Base-by-base conservation (phyloP, 1,140 invertebrate species). In the Leguminivora glycinivorella region DNA sequence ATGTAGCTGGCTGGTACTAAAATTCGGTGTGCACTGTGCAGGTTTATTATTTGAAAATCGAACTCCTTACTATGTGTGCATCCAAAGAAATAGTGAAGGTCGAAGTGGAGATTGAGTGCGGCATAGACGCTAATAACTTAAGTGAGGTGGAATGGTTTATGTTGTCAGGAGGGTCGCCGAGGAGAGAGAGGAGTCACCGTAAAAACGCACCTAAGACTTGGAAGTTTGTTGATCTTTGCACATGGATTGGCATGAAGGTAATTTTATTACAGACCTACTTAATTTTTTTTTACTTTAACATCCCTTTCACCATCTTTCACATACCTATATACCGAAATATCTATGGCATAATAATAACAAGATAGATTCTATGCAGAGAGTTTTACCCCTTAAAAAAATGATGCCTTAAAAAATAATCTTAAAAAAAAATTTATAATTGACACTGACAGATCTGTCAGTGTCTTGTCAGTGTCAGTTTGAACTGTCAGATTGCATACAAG, bases 211-310 rank as follows among this genome's bases (percentile, higher is more conserved):
- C 85, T 2, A 87, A 81, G 60, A 72, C 79, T 68, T 88, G 86
- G 80, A 78, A 68, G 56, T 78, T 91, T 56, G 76, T 89, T 52
- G 88, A 89, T 52, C 75, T 91, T 22, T 91, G 88, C 69, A 76
- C 83, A 31, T 89, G 88, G 87, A 88, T 91, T 69, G 88, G 88
- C 10, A 85, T 72, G 69, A 90, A 89, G 88, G 88, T 90, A 81
- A 38, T 56, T 19, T 73, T 47, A 67, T 17, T 63, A 56, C n/a
- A 58, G 5, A n/a, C n/a, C n/a, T n/a, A n/a, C n/a, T n/a, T n/a
- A n/a, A n/a, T n/a, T n/a, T n/a, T n/a, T n/a, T n/a, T n/a, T n/a
- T n/a, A n/a, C n/a, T n/a, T n/a, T n/a, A n/a, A n/a, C n/a, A n/a
- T n/a, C n/a, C n/a, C n/a, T n/a, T n/a, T n/a, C n/a, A n/a, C n/a